phyloP scores from a whole-genome alignment of 2,113 vertebrate genomes.

The Atrichornis clamosus region DNA sequence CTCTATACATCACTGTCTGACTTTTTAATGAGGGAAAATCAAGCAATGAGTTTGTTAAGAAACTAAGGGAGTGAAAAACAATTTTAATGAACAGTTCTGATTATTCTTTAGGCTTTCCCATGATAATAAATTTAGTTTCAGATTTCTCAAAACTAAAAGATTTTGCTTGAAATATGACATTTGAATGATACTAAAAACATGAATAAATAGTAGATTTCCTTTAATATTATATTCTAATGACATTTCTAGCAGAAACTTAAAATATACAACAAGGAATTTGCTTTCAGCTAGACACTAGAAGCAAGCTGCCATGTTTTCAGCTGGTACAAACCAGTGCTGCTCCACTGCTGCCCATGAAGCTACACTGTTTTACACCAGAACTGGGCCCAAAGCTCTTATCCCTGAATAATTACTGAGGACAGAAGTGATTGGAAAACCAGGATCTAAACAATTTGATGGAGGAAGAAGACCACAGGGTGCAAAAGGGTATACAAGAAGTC shows the following conservation, averaged over 20 bases:
- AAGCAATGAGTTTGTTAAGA: not conserved
- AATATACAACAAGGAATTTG: not conserved
- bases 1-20: not conserved
- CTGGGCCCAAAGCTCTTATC: not conserved
- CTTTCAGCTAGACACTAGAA: not conserved
- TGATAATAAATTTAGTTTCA: not conserved
- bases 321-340: not conserved
- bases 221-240: not conserved
- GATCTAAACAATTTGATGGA: not conserved
- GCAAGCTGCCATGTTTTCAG: not conserved
- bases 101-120: not conserved
- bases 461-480: not conserved
- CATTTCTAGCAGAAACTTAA: not conserved
- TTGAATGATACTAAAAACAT: not conserved
- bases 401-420: not conserved
- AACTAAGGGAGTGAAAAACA: not conserved
- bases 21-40: slow-evolving; percentile 1
- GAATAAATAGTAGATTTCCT: not conserved
- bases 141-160: not conserved
- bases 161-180: not conserved
- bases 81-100: not conserved
- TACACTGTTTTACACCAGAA: not conserved
- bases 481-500: slow-evolving; percentile 24
- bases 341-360: not conserved
- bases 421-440: not conserved